phyloP scores from a whole-genome alignment of 2,113 vertebrate species.

The Indicator maculatus region DNA sequence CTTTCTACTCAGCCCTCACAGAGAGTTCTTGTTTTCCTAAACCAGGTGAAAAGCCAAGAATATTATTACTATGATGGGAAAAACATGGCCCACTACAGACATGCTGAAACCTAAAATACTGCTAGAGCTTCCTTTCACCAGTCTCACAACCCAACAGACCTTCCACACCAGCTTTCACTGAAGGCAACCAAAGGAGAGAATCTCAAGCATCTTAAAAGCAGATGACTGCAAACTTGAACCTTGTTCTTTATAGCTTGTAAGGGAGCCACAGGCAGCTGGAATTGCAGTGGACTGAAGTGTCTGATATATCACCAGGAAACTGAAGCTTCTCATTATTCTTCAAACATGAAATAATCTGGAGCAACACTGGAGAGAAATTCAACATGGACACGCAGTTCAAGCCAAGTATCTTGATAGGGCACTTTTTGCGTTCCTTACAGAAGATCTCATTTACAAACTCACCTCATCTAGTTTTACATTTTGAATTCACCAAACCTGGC shows the following conservation, averaged over 20 bases:
- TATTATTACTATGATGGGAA: neutral
- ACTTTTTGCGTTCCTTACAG: neutral
- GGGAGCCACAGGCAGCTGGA: neutral
- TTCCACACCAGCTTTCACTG: neutral
- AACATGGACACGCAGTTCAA: neutral
- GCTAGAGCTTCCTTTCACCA: rapidly evolving
- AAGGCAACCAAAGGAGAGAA: neutral
- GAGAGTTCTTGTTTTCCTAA: neutral
- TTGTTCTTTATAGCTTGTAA: neutral
- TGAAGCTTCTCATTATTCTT: neutral
- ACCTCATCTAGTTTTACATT: neutral
- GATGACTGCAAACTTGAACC: neutral
- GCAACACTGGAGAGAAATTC: neutral
- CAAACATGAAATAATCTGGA: neutral
- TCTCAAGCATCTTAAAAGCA: neutral
- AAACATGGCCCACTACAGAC: neutral
- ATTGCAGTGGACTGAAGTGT: neutral
- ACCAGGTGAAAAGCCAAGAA: neutral
- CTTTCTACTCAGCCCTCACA: neutral
- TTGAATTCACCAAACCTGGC: neutral
- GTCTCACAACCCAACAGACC: neutral
- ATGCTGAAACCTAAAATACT: neutral
- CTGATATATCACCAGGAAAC: neutral
- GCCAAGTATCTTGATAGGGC: neutral
- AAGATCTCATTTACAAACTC: neutral